These are phyloP conservation scores for Montipora sp. DNA, from an alignment of 64 coral and sea anemone genomes.

Conservation along the genomic window DNA sequence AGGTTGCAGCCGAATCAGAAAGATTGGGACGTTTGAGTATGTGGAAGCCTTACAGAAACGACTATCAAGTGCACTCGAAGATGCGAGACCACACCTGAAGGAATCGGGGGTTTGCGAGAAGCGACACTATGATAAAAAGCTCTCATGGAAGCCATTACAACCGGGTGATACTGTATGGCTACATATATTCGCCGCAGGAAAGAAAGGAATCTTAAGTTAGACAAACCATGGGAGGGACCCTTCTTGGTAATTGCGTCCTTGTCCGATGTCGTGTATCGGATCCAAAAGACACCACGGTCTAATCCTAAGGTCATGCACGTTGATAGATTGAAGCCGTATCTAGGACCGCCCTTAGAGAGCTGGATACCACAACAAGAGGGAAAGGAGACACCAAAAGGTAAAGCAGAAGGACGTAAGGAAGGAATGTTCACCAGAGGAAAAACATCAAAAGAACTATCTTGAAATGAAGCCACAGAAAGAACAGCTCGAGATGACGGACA, in stretches of 20 bases:
- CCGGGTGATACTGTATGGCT: slow-evolving; percentile 17
- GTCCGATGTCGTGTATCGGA: background rate
- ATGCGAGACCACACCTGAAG: background rate
- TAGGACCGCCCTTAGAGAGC: slow-evolving; percentile 61
- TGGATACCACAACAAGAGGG: slow-evolving; percentile 24
- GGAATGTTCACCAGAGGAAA: too few species aligned
- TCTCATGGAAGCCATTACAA: background rate
- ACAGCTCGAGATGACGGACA: background rate
- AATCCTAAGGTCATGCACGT: slow-evolving; percentile 50
- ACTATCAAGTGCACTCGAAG: background rate
- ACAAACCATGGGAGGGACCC: slow-evolving; percentile 4
- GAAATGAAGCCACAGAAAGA: background rate
- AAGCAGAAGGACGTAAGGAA: too few species aligned
- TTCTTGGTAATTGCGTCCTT: slow-evolving; percentile 8
- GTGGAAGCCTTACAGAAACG: background rate
- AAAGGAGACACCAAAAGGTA: background rate
- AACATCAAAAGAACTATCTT: too few species aligned
- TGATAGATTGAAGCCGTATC: slow-evolving; percentile 71
- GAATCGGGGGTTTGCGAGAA: background rate
- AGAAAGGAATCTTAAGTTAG: background rate
- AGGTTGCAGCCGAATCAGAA: slow-evolving; percentile 11
- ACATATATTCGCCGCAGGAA: too few species aligned
- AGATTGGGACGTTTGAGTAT: slow-evolving; percentile 43
- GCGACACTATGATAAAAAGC: slow-evolving; percentile 30
- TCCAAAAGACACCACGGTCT: background rate